Evolutionary conservation across 2,888 invertebrate species (phyloP).

Genomic region (Ypsolopha sequella): DNA sequence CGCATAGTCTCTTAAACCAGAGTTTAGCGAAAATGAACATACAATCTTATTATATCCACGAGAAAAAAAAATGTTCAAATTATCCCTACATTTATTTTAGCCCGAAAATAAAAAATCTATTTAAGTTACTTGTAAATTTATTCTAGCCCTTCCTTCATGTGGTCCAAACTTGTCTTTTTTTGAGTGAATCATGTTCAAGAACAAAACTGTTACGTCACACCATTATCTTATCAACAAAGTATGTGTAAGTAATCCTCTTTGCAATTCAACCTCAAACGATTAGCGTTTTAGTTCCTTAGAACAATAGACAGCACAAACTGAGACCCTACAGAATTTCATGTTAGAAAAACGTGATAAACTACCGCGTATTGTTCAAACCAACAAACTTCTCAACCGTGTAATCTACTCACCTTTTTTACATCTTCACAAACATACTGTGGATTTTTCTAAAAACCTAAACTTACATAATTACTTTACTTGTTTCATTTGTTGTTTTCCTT

Average conservation of each 20-base stretch:
- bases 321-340: conserved; percentile 6
- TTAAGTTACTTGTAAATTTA: too few species aligned
- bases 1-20: too few species aligned
- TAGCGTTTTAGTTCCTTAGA: conserved; percentile 1
- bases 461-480: conserved; percentile 9
- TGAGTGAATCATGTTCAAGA: background rate
- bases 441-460: conserved; percentile 6
- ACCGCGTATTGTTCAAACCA: conserved; percentile 19
- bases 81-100: too few species aligned
- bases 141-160: too few species aligned
- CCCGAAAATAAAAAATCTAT: too few species aligned
- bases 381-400: conserved; percentile 12
- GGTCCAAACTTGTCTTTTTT: background rate
- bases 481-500: conserved; percentile 26
- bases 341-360: conserved; percentile 17
- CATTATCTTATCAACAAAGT: background rate
- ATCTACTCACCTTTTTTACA: conserved; percentile 16
- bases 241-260: background rate
- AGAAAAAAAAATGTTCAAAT: too few species aligned
- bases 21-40: too few species aligned
- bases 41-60: too few species aligned
- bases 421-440: conserved; percentile 1
- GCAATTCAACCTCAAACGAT: background rate
- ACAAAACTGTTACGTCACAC: background rate
- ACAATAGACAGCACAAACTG: background rate